Percentiles rank a stretch among this genome's conserved stretches.
Evolutionary conservation across 2,888 invertebrate species (phyloP).

Genomic region (Carpatolechia fugitivella): DNA sequence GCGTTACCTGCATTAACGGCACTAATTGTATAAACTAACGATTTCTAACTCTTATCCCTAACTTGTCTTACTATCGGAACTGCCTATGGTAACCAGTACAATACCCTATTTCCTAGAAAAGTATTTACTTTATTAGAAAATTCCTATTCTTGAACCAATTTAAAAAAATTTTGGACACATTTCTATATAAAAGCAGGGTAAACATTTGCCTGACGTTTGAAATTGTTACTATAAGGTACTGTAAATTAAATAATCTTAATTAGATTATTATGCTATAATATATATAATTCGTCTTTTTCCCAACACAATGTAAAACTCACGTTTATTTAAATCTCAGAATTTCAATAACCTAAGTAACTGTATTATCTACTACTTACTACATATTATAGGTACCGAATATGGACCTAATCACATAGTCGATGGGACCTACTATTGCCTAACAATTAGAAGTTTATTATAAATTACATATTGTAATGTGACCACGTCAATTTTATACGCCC

Average conservation of each 20-base stretch:
- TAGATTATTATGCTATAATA: not conserved
- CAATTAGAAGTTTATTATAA: constrained; percentile 45
- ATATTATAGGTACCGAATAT: constrained; percentile 2
- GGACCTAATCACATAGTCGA: constrained; percentile 27
- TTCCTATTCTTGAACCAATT: constrained; percentile 63
- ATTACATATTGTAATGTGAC: constrained; percentile 4
- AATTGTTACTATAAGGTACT: constrained; percentile 55
- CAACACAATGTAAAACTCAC: not conserved
- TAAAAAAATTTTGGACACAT: constrained; percentile 54
- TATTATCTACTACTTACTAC: not conserved
- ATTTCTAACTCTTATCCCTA: not conserved
- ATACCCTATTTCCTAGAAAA: constrained; percentile 14
- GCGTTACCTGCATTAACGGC: not conserved
- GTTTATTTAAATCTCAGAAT: not conserved
- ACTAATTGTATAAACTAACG: not conserved
- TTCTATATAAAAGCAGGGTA: constrained; percentile 72
- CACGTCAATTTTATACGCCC: constrained; percentile 5
- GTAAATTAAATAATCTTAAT: not conserved
- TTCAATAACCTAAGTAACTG: not conserved
- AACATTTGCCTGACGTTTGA: constrained; percentile 64
- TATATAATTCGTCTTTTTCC: not conserved
- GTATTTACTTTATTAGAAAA: constrained; percentile 24
- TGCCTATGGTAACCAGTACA: constrained; percentile 10
- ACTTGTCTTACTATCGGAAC: constrained; percentile 1
- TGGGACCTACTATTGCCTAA: constrained; percentile 64